Evolutionary conservation across 2,113 vertebrate species (phyloP), one percentile per base, ranked within the genome.

Genomic region (Choloepus hoffmanni): DNA sequence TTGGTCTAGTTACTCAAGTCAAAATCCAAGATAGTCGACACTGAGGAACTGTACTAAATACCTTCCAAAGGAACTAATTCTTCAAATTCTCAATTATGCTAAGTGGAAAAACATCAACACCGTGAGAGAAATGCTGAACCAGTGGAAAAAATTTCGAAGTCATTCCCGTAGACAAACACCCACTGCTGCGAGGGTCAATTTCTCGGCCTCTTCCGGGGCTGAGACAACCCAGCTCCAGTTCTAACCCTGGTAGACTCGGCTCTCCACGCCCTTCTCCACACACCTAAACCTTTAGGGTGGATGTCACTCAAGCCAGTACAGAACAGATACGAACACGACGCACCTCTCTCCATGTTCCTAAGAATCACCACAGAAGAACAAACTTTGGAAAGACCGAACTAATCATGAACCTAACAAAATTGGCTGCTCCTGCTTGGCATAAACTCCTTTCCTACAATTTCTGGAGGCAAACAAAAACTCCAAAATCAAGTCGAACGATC

Each of bases 61-160:
- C 40, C 36, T 83, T 77, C 26, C 30, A 36, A 81, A 83, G 11
- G 11, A 90, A 68, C 23, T 10, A 30, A 40, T 85, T 72, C 65
- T 65, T 94, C 86, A 82, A 70, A 79, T 63, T 4, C 86, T 89
- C 96, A 36, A 48, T 86, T 65, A 70, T 5, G 40, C 74, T 79
- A 86, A 53, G 14, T n/a, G 77, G 53, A 60, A 92, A 94, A 90
- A 81, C 60, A 85, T 55, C 81, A 72, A 84, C 50, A 89, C 63
- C 13, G 2, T 62, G 62, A 55, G n/a, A 87, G 84, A 92, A 95
- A 82, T n/a, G 93, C 89, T 93, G 81, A 96, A 40, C 60, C 82
- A 83, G 86, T 3, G 58, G 70, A 60, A 94, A 72, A 93, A 67
- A 58, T 70, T 74, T 48, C 9, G 10, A 87, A 78, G 85, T 33